Evolutionary conservation across 2,888 invertebrate species (phyloP).

Genomic region (Tenthredo livida): DNA sequence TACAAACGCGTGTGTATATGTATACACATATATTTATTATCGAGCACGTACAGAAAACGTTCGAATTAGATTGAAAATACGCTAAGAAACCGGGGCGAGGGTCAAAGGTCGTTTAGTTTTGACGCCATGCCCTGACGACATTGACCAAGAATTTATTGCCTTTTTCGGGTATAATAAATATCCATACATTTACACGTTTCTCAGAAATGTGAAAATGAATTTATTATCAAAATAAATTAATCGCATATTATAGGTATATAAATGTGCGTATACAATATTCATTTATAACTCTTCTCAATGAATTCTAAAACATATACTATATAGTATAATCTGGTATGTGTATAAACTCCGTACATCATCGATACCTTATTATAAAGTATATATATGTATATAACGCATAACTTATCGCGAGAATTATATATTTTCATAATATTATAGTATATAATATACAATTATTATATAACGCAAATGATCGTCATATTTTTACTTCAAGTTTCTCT

Average conservation of each 20-base stretch:
- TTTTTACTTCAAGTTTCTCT: not conserved
- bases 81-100: conserved; percentile 18
- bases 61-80: conserved; percentile 43
- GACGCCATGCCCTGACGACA: conserved; percentile 18
- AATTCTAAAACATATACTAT: not conserved
- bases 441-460: not conserved
- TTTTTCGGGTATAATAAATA: not conserved
- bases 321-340: not conserved
- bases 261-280: not conserved
- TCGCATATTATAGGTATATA: not conserved
- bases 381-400: not conserved
- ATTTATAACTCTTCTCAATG: conserved; percentile 15
- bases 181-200: not conserved
- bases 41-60: not conserved
- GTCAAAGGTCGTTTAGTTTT: conserved; percentile 14
- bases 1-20: not conserved
- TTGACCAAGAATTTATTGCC: conserved; percentile 44
- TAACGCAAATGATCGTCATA: not conserved
- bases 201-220: not conserved
- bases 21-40: not conserved
- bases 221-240: conserved; percentile 2
- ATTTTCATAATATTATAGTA: conserved; percentile 26
- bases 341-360: not conserved
- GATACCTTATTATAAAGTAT: not conserved
- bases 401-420: conserved; percentile 6